Evolutionary conservation across 1,140 invertebrate species (phyloP), one percentile per base, ranked within the genome.

Genomic region (Linepithema humile): DNA sequence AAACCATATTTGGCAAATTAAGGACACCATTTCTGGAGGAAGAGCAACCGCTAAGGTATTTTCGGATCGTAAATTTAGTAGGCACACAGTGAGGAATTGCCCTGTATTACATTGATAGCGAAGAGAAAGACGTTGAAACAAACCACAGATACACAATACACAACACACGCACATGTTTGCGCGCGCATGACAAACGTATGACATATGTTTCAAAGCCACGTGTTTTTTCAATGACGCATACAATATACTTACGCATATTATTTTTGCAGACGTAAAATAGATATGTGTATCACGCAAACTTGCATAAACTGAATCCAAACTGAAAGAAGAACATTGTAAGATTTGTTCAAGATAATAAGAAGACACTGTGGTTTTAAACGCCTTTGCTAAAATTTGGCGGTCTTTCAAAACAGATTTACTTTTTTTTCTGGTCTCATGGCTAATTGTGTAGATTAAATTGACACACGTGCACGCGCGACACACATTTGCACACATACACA

Each of bases 81-180:
- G 83, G 73, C 85, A 77, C 90, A 35, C 32, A 77, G 93, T 93
- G 93, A 94, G 93, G 91, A 94, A 94, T 94, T 94, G 93, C 91
- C 92, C 88, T 92, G 88, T 91, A 91, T 89, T 85, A 86, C 82
- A 48, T 29, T 85, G 77, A 69, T 86, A 84, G 74, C 82, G 50
- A 78, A 90, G 84, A 73, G 73, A 89, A 85, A 82, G 35, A 87
- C 84, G 86, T 85, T 73, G 80, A 82, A 64, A 55, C 26, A 59
- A 82, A 6, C 35, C 67, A 23, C 23, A 74, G n/a, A 10, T 32
- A 48, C 17, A 64, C 60, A 64, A 40, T 5, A 17, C 32, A 20
- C 32, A 20, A 48, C 53, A 43, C 38, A 23, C n/a, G 45, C 26
- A 35, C 35, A 35, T 12, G 73, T 26, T 45, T 38, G n/a, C 32